Evolutionary conservation across 2,113 vertebrate genomes (phyloP), one percentile per base, ranked within the genome.

Genomic region (Boleophthalmus pectinirostris): DNA sequence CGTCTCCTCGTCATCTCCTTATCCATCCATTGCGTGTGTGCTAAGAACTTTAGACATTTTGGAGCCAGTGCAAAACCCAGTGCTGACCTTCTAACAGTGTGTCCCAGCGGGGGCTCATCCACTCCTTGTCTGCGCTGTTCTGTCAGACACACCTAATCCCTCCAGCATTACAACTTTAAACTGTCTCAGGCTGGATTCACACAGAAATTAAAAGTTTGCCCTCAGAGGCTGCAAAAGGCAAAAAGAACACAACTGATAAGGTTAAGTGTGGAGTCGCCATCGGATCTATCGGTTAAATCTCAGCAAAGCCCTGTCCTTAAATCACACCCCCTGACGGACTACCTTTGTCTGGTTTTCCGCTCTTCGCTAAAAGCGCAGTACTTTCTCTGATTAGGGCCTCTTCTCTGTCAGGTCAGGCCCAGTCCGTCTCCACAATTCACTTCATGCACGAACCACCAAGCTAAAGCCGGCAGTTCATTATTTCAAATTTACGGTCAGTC

Each of bases 401-500:
- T 45, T 60, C 77, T 82, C 33, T 60, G 18, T 73, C 73, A 73
- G 81, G 14, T 69, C 65, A 63, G 71, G 74, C 79, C 57, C 69
- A 11, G 67, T 45, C 49, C 83, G 68, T 78, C 78, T 81, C 80
- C 72, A 69, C 79, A 74, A 73, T 64, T 74, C 70, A 51, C 69
- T 77, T 69, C 69, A 25, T 53, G 78, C 76, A 79, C 72, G 58
- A 77, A 81, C 86, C 87, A 72, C 78, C 71, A 73, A 80, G 78
- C 84, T 75, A 45, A 73, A 74, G 82, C 82, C 80, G 71, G 85
- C 88, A 72, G 76, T 91, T 93, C 88, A 89, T 93, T 92, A 91
- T 90, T 89, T 92, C 72, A 86, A 89, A 94, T 93, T 92, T 93
- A 94, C 74, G 76, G 87, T 79, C 90, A 83, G 92, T 89, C 76